These are phyloP conservation scores for Polia nebulosa DNA, from an alignment of 2,888 invertebrate species.

Conservation along the genomic window DNA sequence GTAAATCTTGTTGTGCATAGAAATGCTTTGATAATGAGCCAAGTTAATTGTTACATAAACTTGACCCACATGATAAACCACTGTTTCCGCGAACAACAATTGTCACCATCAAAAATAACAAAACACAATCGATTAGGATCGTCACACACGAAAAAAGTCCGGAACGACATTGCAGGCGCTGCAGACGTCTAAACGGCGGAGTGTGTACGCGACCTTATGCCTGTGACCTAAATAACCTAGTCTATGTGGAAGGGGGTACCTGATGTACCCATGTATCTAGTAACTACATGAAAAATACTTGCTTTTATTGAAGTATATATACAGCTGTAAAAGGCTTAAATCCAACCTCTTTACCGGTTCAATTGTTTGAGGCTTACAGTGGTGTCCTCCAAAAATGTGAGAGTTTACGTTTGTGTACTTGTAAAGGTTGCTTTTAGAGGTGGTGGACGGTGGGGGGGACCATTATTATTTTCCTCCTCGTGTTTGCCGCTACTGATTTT, in stretches of 20 bases:
- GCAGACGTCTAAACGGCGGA: constrained; percentile 30
- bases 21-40: neutral
- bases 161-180: constrained; percentile 30
- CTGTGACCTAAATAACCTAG: constrained; percentile 72
- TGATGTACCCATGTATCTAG: constrained; percentile 13
- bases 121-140: neutral
- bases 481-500: constrained; percentile 17
- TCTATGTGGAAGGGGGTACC: constrained; percentile 40
- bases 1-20: neutral
- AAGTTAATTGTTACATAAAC: neutral
- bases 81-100: neutral
- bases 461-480: constrained; percentile 21
- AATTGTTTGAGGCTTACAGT: constrained; percentile 32
- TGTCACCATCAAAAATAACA: constrained; percentile 4
- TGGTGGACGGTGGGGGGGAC: neutral
- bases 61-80: neutral
- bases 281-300: constrained; percentile 27
- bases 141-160: constrained; percentile 25
- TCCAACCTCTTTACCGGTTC: constrained; percentile 6
- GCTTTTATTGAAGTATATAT: constrained; percentile 18
- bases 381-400: constrained; percentile 31
- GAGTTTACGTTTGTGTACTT: constrained; percentile 40
- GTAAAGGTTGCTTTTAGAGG: constrained; percentile 3
- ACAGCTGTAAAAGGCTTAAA: constrained; percentile 5
- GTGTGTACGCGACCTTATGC: constrained; percentile 51